Evolutionary conservation across 2,113 vertebrate species (phyloP), one percentile per base, ranked within the genome.

Genomic region (Festucalex cinctus): DNA sequence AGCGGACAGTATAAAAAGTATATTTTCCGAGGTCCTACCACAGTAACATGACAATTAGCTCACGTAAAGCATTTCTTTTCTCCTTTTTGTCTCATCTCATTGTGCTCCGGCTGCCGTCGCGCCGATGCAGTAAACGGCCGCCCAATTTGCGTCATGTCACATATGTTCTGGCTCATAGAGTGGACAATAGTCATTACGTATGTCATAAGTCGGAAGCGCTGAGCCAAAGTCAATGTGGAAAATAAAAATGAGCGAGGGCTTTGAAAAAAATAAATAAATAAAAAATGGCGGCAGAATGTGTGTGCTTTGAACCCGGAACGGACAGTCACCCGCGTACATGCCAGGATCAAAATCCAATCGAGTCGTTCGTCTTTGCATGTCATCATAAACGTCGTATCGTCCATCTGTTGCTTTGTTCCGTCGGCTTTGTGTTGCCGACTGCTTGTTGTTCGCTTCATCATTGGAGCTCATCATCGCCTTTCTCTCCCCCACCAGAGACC

Each of bases 401-500:
- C 79, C 65, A 75, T 80, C 77, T 49, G 58, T 75, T 70, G 66
- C 57, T 39, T 69, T 85, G 78, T 84, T 79, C 66, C 72, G 78
- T 83, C 82, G 78, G n/a, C 8, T 73, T 16, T 67, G 35, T 69
- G 64, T 76, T 32, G 35, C 43, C 35, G 77, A 71, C 79, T 73
- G 5, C 66, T 71, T 79, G 73, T 69, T 75, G 72, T 75, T 85
- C 61, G 70, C 63, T 75, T 82, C 69, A 76, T 72, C 66, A 63
- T 83, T 81, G 76, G 69, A 74, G 19, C 76, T 88, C 77, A 90
- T 73, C 69, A 79, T 71, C 48, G 46, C 43, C 57, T 71, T 51
- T 76, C 65, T 61, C 37, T 69, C 10, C 60, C 35, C 79, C 83
- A 76, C 54, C 90, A 99, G 97, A 84, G 97, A 99, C 88, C 91